These are phyloP conservation scores for Montipora sp. DNA, from an alignment of 64 coral and sea anemone genomes.

Conservation along the genomic window DNA sequence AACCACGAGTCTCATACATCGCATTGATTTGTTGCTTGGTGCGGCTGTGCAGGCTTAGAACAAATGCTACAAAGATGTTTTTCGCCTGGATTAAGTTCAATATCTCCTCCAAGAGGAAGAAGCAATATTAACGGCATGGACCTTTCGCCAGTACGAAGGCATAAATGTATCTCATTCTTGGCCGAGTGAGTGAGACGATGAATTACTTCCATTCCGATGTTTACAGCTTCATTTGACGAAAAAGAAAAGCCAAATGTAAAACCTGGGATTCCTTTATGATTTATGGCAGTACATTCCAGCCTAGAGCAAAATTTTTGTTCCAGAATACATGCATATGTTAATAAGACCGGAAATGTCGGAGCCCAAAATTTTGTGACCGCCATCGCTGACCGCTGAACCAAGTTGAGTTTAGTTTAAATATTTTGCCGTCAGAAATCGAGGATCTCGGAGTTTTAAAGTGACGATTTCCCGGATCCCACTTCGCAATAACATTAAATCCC, in stretches of 20 bases:
- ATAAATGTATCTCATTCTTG: slow-evolving; percentile 51
- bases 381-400: too few species aligned
- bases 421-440: too few species aligned
- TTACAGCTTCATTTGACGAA: slow-evolving; percentile 50
- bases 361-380: too few species aligned
- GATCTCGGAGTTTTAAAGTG: too few species aligned
- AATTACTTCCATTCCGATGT: slow-evolving; percentile 55
- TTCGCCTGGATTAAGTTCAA: slow-evolving; percentile 3
- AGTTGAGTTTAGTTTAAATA: too few species aligned
- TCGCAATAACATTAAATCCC: too few species aligned
- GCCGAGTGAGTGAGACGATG: slow-evolving; percentile 12
- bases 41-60: background rate
- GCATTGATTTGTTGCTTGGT: slow-evolving; percentile 30
- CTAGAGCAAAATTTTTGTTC: too few species aligned
- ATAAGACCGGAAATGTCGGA: too few species aligned
- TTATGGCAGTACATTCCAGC: background rate
- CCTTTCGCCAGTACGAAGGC: slow-evolving; percentile 49
- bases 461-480: too few species aligned
- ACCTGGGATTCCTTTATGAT: slow-evolving; percentile 50
- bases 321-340: too few species aligned
- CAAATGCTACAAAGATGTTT: slow-evolving; percentile 13
- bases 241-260: slow-evolving; percentile 31
- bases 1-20: slow-evolving; percentile 24
- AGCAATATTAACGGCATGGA: slow-evolving; percentile 17
- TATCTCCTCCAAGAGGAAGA: background rate